Evolutionary conservation across 2,797 vertebrate species (phyloP).

Genomic region (Tachyglossus aculeatus): DNA sequence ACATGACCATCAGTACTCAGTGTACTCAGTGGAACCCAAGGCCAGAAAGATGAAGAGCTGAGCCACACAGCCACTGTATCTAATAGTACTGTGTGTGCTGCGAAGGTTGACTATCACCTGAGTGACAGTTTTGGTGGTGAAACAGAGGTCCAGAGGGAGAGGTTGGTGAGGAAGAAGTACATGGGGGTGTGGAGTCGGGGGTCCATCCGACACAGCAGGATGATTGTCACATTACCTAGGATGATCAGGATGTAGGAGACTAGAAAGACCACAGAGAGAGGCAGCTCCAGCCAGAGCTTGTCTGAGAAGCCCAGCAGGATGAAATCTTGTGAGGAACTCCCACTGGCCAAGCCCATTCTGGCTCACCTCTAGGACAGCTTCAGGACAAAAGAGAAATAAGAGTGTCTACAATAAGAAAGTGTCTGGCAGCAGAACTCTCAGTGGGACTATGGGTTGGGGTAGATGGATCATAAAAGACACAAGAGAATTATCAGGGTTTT

Average conservation of each 20-base stretch:
- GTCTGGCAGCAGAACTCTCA: no score
- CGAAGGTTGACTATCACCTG: constrained; percentile 27
- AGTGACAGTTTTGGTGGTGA: constrained; percentile 13
- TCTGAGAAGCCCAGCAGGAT: constrained; percentile 45
- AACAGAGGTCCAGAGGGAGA: constrained; percentile 46
- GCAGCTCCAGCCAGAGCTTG: constrained; percentile 10
- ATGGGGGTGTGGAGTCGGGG: constrained; percentile 35
- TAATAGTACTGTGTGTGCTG: constrained; percentile 16
- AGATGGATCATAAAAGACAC: no score
- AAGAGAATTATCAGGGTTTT: no score
- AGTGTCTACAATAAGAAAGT: no score
- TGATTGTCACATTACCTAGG: constrained; percentile 41
- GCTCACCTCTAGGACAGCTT: not conserved
- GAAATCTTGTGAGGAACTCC: not conserved
- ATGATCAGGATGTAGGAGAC: constrained; percentile 38
- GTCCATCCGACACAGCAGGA: constrained; percentile 27
- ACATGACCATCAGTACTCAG: constrained; percentile 45
- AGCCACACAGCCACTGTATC: constrained; percentile 11
- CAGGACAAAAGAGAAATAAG: constrained; percentile 8
- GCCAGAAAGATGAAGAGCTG: constrained; percentile 53
- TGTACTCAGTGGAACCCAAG: constrained; percentile 47
- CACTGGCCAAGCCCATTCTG: not conserved
- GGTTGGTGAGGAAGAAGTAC: constrained; percentile 53
- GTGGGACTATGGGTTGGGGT: no score
- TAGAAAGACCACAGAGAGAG: constrained; percentile 34